phyloP scores from a whole-genome alignment of 2,113 vertebrate species.

The Psophia crepitans region DNA sequence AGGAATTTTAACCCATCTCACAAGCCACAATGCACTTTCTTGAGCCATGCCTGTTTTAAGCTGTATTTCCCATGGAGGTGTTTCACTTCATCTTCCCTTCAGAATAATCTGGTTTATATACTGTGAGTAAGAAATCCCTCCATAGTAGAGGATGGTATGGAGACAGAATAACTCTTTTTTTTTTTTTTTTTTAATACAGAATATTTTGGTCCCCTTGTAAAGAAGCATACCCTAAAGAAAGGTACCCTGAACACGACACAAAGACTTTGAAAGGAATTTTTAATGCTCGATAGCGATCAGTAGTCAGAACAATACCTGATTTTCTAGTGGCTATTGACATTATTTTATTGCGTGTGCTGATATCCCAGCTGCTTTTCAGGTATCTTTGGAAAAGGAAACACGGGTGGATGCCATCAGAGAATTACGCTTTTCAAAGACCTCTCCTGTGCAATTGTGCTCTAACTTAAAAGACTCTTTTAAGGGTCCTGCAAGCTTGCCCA shows the following conservation, averaged over 20 bases:
- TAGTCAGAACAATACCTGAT: neutral
- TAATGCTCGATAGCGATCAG: neutral
- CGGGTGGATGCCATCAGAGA: neutral
- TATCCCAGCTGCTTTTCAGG: neutral
- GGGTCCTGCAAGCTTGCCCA: neutral
- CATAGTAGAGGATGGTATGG: neutral
- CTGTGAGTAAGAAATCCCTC: neutral
- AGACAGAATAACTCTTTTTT: neutral
- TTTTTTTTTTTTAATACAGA: neutral
- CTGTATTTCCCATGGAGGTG: neutral
- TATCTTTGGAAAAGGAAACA: neutral
- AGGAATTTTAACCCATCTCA: neutral
- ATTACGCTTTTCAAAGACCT: neutral
- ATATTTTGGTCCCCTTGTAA: neutral
- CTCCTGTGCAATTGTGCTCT: neutral
- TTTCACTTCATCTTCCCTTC: neutral
- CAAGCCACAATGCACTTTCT: neutral
- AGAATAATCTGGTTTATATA: neutral
- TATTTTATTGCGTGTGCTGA: neutral
- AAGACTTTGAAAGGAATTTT: neutral
- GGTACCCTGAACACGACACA: neutral
- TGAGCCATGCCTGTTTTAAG: neutral
- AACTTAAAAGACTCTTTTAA: neutral
- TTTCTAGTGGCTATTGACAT: neutral
- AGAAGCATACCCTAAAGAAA: neutral